These are phyloP conservation scores for Octonoba sinensis DNA, from an alignment of 2,888 invertebrate genomes.

Conservation along the genomic window DNA sequence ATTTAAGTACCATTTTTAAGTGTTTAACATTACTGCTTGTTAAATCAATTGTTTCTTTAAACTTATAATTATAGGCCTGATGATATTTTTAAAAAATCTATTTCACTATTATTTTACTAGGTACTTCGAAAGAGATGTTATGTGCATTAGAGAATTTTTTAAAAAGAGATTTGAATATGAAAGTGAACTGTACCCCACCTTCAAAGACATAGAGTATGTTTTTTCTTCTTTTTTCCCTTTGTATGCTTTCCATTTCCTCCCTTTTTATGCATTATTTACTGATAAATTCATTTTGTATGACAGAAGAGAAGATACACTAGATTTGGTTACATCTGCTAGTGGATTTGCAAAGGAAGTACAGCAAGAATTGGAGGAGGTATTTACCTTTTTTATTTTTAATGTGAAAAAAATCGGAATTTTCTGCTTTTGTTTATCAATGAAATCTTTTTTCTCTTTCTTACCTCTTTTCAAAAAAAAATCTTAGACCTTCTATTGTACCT, in stretches of 20 bases:
- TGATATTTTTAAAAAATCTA: no score
- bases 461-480: no score
- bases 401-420: no score
- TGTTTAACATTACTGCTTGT: no score
- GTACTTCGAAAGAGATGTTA: conserved; percentile 95
- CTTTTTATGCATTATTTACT: neutral
- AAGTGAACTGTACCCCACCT: conserved; percentile 84
- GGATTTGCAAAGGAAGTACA: conserved; percentile 88
- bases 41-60: no score
- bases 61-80: no score
- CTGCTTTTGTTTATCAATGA: no score
- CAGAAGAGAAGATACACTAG: conserved; percentile 84
- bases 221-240: neutral
- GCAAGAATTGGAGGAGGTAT: conserved; percentile 75
- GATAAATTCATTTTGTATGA: conserved; percentile 68
- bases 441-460: no score
- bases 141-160: conserved; percentile 91
- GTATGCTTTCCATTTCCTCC: neutral
- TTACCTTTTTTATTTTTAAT: conserved; percentile 68
- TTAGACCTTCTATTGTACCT: no score
- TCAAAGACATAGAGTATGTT: conserved; percentile 77
- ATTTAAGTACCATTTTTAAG: no score
- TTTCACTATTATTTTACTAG: conserved; percentile 72
- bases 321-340: conserved; percentile 90
- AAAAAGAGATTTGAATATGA: conserved; percentile 89